Conservation (phyloP, 2,888 invertebrate genomes). For the Watsonalla cultraria region DNA sequence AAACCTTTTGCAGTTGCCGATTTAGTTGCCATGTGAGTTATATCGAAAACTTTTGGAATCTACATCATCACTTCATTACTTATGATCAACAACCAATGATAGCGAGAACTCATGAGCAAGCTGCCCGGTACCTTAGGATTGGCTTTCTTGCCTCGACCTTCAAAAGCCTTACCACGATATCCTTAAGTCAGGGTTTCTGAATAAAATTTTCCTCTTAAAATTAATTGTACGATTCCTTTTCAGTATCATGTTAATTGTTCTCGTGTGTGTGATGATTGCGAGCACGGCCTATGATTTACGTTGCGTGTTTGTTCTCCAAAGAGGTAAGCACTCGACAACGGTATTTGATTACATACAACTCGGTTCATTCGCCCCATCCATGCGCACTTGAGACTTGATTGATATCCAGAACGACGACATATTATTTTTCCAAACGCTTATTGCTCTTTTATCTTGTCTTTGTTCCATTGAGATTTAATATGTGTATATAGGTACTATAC, state of each 20-base stretch:
- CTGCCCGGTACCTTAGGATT: no score
- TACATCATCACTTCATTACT: no score
- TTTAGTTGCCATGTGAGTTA: constrained; percentile 46
- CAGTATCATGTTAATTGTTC: not conserved
- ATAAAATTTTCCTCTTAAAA: no score
- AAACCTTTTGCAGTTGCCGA: constrained; percentile 46
- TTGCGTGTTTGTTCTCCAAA: not conserved
- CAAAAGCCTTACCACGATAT: no score
- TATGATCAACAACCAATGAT: no score
- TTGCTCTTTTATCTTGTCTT: no score
- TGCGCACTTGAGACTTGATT: not conserved
- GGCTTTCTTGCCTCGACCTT: no score
- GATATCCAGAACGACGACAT: not conserved
- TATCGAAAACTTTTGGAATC: not conserved
- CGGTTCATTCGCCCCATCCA: not conserved
- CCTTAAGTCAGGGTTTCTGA: no score
- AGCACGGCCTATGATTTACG: not conserved
- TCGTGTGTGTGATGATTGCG: not conserved
- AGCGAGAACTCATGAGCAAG: no score
- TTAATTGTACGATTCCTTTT: not conserved
- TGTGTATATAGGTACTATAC: no score
- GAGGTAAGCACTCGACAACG: not conserved
- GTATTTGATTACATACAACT: not conserved
- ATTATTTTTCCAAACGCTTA: not conserved
- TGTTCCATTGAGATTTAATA: no score